Evolutionary conservation across 2,888 invertebrate genomes (phyloP).

Genomic region (Drosophila hamatofila): DNA sequence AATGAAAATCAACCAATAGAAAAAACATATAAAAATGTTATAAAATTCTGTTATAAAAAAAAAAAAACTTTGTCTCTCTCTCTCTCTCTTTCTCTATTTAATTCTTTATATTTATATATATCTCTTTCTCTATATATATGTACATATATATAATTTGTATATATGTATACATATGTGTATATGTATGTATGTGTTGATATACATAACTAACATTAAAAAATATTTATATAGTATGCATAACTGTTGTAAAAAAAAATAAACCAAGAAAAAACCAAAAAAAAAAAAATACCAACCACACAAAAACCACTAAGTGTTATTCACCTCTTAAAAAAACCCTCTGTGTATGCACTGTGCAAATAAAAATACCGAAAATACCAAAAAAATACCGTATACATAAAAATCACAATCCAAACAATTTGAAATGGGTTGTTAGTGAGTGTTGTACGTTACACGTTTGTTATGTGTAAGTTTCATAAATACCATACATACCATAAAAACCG

Average conservation of each 20-base stretch:
- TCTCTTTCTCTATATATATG: conserved; percentile 16
- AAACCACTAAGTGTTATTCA: conserved; percentile 26
- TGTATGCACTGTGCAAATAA: conserved; percentile 60
- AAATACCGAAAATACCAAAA: conserved; percentile 18
- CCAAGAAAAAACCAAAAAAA: conserved; percentile 5
- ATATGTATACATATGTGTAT: conserved; percentile 25
- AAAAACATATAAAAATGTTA: conserved; percentile 8
- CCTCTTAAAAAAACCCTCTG: conserved; percentile 16
- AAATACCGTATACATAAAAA: not conserved
- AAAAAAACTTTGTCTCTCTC: conserved; percentile 10
- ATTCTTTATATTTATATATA: conserved; percentile 12
- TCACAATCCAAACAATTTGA: conserved; percentile 17
- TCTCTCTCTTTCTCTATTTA: conserved; percentile 15
- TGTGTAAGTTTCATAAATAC: conserved; percentile 27
- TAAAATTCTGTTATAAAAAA: not conserved
- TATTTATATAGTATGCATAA: conserved; percentile 53
- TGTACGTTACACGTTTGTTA: conserved; percentile 46
- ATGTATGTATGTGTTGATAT: conserved; percentile 22
- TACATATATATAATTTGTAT: conserved; percentile 18
- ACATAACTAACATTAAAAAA: conserved; percentile 12
- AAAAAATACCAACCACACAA: conserved; percentile 10
- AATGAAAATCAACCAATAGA: not conserved
- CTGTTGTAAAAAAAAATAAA: conserved; percentile 40
- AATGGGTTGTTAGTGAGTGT: conserved; percentile 57
- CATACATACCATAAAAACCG: conserved; percentile 4